These are phyloP conservation scores for Petrocephalus sullivani DNA, from an alignment of 2,797 vertebrate species.

Conservation along the genomic window DNA sequence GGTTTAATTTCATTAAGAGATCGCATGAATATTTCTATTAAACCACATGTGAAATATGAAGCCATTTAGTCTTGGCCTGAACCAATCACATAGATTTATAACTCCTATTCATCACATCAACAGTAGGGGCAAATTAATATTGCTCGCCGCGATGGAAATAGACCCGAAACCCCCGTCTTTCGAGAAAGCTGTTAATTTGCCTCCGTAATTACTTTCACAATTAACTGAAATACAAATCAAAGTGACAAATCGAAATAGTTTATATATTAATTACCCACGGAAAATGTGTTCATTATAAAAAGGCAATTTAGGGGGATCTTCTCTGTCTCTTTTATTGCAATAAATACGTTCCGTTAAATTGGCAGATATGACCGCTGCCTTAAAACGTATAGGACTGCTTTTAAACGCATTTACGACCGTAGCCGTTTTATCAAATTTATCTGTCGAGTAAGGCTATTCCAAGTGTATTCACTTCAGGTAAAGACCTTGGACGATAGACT, in stretches of 20 bases:
- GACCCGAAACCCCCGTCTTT: conserved; percentile 82
- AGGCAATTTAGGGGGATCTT: conserved; percentile 80
- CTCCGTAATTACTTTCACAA: conserved; percentile 98
- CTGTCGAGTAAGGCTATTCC: conserved; percentile 22
- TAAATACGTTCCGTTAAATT: conserved; percentile 63
- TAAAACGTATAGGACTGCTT: conserved; percentile 45
- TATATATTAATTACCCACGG: conserved; percentile 93
- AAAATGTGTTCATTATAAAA: conserved; percentile 97
- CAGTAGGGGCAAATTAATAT: conserved; percentile 88
- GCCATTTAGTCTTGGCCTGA: conserved; percentile 96
- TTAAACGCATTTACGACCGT: conserved; percentile 51
- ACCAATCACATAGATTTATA: conserved; percentile 97
- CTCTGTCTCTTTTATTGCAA: conserved; percentile 82
- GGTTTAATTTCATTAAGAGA: conserved; percentile 99
- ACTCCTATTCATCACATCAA: conserved; percentile 94
- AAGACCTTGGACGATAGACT: conserved; percentile 28
- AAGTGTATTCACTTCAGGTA: conserved; percentile 26
- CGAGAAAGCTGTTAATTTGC: conserved; percentile 94
- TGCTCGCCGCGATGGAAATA: conserved; percentile 81
- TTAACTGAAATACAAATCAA: conserved; percentile 99
- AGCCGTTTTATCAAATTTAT: conserved; percentile 43
- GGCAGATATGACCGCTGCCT: conserved; percentile 41
- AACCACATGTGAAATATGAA: conserved; percentile 98
- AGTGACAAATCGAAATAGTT: conserved; percentile 93
- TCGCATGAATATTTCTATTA: conserved; percentile 99